These are phyloP conservation scores for Hydraecia micacea DNA, from an alignment of 2,888 invertebrate species.

Conservation along the genomic window DNA sequence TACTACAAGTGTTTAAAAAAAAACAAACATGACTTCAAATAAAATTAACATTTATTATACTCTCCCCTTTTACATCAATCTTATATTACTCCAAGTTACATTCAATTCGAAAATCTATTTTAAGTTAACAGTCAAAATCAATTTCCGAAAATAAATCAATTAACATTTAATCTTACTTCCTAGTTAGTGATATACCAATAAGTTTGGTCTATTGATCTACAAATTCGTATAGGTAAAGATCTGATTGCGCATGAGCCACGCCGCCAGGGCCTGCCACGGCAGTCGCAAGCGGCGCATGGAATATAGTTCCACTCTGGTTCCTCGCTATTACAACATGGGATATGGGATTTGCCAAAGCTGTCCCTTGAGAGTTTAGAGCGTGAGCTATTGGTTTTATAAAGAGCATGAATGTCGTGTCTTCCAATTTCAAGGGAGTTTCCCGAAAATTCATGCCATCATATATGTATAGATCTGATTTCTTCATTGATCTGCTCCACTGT, in stretches of 20 bases:
- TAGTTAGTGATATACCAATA: constrained; percentile 49
- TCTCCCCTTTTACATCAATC: constrained; percentile 26
- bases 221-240: constrained; percentile 91
- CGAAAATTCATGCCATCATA: constrained; percentile 79
- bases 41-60: constrained; percentile 53
- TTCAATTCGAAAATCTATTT: constrained; percentile 80
- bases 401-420: constrained; percentile 75
- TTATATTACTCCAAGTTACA: constrained; percentile 40
- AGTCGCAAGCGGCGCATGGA: constrained; percentile 92
- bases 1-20: constrained; percentile 28
- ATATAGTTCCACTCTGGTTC: constrained; percentile 91
- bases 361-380: constrained; percentile 92
- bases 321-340: constrained; percentile 91
- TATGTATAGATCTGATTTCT: constrained; percentile 75
- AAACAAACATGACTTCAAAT: constrained; percentile 46
- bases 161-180: constrained; percentile 25
- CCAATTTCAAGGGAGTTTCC: constrained; percentile 69
- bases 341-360: constrained; percentile 93
- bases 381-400: constrained; percentile 92
- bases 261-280: constrained; percentile 94
- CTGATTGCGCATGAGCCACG: constrained; percentile 94
- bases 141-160: constrained; percentile 70
- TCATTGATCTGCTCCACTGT: constrained; percentile 66
- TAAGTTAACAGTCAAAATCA: constrained; percentile 83
- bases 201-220: constrained; percentile 62